Evolutionary conservation across 1,140 invertebrate species (phyloP), one percentile per base, ranked within the genome.

Genomic region (Plectrocnemia conspersa): DNA sequence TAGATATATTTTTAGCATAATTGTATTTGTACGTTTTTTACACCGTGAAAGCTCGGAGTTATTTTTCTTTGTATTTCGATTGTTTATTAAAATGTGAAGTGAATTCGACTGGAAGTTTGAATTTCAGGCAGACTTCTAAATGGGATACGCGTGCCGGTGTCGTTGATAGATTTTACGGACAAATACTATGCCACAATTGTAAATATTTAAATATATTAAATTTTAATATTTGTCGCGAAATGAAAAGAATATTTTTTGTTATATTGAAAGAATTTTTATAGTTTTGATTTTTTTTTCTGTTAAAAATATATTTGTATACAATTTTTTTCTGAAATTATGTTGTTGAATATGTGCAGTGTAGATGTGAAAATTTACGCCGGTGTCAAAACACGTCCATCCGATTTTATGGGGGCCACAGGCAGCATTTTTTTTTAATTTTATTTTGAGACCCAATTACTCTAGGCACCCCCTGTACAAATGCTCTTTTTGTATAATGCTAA

Each of bases 391-490:
- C n/a, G n/a, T n/a, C n/a, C n/a, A n/a, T n/a, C n/a, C n/a, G n/a
- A n/a, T n/a, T n/a, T n/a, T n/a, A n/a, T n/a, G n/a, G 47, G 47
- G 42, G 48, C 48, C 53, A 48, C 58, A 42, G 58, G 58, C 58
- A 56, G 58, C 58, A 48, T 45, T n/a, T n/a, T n/a, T n/a, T n/a
- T n/a, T n/a, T n/a, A n/a, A n/a, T n/a, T n/a, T n/a, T n/a, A n/a
- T n/a, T n/a, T 33, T 52, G 46, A 44, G 50, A 46, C 44, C 47
- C 40, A 35, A 45, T 47, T 56, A 41, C 38, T 18, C 52, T 56
- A 27, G n/a, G 53, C 49, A 54, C 45, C 52, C 54, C 54, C 59
- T 50, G 50, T 54, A 54, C 54, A 50, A 61, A 60, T 41, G 45
- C 33, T 56, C 35, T 56, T 53, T n/a, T 54, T 59, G 32, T 45